Percentiles rank a stretch among this genome's conserved stretches.
These are phyloP conservation scores for Rhagonycha fulva DNA, from an alignment of 2,888 invertebrate genomes.

Conservation along the genomic window DNA sequence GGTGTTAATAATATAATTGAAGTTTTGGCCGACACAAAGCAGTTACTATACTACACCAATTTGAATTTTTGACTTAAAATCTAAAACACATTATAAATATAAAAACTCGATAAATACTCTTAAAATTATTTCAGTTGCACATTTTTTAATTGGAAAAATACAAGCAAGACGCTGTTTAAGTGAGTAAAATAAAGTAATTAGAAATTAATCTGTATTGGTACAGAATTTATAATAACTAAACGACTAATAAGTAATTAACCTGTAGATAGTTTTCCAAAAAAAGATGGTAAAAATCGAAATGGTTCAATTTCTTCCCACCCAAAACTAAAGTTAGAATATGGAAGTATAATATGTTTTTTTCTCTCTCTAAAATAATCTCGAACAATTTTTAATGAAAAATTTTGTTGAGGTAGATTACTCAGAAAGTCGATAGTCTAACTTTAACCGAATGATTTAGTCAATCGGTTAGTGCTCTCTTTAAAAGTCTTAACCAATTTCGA, in stretches of 20 bases:
- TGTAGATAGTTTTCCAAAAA: no score
- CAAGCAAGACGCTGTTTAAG: slow-evolving; percentile 22
- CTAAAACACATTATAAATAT: neutral
- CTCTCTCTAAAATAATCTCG: no score
- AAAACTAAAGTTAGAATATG: no score
- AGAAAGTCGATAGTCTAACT: no score
- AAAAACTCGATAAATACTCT: neutral
- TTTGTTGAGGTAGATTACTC: no score
- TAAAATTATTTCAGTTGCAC: slow-evolving; percentile 22
- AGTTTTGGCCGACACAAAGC: no score
- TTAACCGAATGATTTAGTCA: no score
- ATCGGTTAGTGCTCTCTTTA: neutral
- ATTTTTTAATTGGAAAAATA: slow-evolving; percentile 22
- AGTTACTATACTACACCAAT: no score
- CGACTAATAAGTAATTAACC: neutral
- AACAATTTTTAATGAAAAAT: no score
- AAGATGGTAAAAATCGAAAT: neutral
- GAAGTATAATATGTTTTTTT: no score
- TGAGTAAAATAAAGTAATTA: slow-evolving; percentile 6
- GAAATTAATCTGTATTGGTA: neutral
- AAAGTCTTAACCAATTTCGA: neutral
- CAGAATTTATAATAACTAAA: neutral
- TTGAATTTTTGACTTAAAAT: no score
- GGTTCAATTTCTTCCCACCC: neutral
- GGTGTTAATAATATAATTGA: no score